Evolutionary conservation across 2,888 invertebrate species (phyloP), one percentile per base, ranked within the genome.

Genomic region (Apodemia zela): DNA sequence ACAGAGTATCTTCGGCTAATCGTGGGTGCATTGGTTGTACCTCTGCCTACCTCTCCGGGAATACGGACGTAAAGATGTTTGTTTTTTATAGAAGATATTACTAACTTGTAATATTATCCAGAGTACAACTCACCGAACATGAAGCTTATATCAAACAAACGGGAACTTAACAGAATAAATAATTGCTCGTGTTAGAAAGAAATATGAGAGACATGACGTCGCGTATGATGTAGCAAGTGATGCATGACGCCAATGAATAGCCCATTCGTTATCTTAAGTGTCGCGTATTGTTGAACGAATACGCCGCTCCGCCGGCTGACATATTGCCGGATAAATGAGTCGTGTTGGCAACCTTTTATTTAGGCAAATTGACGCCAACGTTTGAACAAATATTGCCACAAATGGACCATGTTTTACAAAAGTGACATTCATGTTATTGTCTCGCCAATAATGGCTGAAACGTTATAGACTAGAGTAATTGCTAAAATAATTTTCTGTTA

Each of bases 221-320:
- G 29, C 25, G 15, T 25, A 29, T 57, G 54, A 57, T 15, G 54
- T 29, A 4, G 51, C 18, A 29, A 47, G 45, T 57, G 29, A 57
- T 4, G 54, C 54, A 57, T 57, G 54, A 57, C 54, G 25, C 54
- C 54, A 25, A 57, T 57, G 54, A 57, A 57, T 25, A 15, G 25
- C 7, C 54, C 54, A 57, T 57, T 57, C 54, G 54, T 57, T 29
- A 57, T 29, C 29, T 57, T 57, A 57, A 57, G n/a, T 57, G 29
- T 29, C 29, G 54, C 54, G 54, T 54, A 54, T 54, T 54, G 54
- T 25, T 29, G 29, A 54, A 25, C 54, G 29, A 54, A 57, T 29
- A 15, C 25, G 15, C 4, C 45, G 45, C 45, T 15, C 42, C 42
- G 42, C 8, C 54, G 42, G 21, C 54, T 54, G 54, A 54, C 54